Base-by-base conservation (phyloP, 2,888 invertebrate genomes). In the Ennomos erosarius region DNA sequence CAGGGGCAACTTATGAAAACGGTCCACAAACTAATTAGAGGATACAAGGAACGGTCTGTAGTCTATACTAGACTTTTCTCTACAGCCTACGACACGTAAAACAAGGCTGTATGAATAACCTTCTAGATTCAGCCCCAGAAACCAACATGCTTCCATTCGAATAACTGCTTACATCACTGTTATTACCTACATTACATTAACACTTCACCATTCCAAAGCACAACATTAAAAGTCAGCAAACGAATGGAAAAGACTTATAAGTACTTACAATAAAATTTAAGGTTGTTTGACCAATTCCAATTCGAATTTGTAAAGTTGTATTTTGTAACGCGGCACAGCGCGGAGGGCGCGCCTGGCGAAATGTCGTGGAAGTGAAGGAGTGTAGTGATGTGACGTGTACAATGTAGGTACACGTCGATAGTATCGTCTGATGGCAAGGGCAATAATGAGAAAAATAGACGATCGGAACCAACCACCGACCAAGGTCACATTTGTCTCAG, bases 191-290 rank as follows among this genome's bases (percentile, higher is more conserved):
- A n/a, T n/a, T 26, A 16, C 10, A 16, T 16, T 8, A 13, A 46
- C 12, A 46, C 34, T 46, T 44, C 44, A 8, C 12, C 12, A 34
- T 26, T 26, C 10, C n/a, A 33, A 44, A 26, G 43, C 10, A 33
- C 10, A 45, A 10, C 8, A 16, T 42, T 9, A 42, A 42, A 13
- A 9, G n/a, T 43, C 8, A n/a, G 9, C 26, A 43, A n/a, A 43
- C 0, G 8, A 10, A 9, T 9, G 26, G 38, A 26, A 11, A 38
- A 47, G n/a, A n/a, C n/a, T n/a, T n/a, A n/a, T n/a, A n/a, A 35
- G 11, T 50, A 51, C 50, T 50, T 44, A 45, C 45, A 50, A 26
- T 45, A 36, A 54, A 45, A 47, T 8, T 11, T 8, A 43, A 48
- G 33, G 26, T 45, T 12, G 11, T 55, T 9, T n/a, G 6, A 26